A percentile compares a stretch with the other conserved stretches of the same genome.
Conservation (phyloP, 2,888 invertebrate species). For the Nomada ferruginata region DNA sequence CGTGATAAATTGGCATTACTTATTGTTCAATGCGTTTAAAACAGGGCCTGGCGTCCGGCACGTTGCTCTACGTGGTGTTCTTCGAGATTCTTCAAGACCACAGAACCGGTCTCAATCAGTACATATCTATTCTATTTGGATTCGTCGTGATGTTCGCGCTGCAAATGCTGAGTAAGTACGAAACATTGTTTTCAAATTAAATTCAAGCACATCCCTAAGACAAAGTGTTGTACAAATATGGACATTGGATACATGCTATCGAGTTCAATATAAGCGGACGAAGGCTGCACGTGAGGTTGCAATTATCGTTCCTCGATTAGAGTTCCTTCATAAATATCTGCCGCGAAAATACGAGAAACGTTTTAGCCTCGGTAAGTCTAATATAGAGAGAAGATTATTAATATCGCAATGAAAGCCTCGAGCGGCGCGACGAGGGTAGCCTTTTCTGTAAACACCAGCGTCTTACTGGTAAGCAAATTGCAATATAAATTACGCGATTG, state of each 20-base stretch:
- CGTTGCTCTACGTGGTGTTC: constrained; percentile 97
- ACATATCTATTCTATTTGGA: constrained; percentile 88
- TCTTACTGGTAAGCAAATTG: no score
- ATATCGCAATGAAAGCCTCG: constrained; percentile 1
- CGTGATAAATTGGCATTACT: background rate
- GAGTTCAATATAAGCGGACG: background rate
- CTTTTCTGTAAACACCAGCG: background rate
- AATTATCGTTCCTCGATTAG: background rate
- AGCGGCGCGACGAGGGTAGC: background rate
- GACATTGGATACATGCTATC: no score
- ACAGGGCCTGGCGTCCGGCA: constrained; percentile 95
- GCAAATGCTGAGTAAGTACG: constrained; percentile 86
- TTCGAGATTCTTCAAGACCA: constrained; percentile 93
- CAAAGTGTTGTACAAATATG: background rate
- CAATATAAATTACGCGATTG: constrained; percentile 5
- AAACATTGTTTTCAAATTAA: constrained; percentile 7
- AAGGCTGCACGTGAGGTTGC: background rate
- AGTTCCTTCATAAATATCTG: background rate
- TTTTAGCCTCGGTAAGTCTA: background rate
- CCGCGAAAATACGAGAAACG: background rate
- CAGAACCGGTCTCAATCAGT: constrained; percentile 87
- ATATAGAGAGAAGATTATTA: background rate
- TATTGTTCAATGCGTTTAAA: background rate
- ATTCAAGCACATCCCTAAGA: background rate
- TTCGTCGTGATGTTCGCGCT: constrained; percentile 91